Evolutionary conservation across 2,888 invertebrate genomes (phyloP), one percentile per base, ranked within the genome.

Genomic region (Parnassius apollo): DNA sequence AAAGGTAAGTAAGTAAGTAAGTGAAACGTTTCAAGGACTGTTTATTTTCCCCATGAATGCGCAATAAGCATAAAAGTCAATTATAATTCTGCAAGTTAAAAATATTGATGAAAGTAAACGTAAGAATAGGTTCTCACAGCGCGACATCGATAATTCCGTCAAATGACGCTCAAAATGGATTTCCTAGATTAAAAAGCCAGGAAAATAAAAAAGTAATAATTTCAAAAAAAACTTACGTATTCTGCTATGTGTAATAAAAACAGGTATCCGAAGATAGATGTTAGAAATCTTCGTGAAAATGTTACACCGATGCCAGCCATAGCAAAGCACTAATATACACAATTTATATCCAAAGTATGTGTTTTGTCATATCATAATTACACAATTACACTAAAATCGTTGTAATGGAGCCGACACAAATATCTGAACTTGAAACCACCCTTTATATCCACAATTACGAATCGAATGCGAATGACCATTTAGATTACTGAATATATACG

Each of bases 351-450:
- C 63, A 69, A 68, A 73, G 64, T 74, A 75, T 68, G 63, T 69
- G 71, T 69, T 72, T 74, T 75, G 80, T 82, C 83, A 85, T 84
- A 86, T 80, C 85, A 83, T 84, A 85, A 71, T 82, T 80, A 71
- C 69, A 72, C 70, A 85, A 71, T 82, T 80, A 71, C 69, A 72
- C 70, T 61, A 64, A 57, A 64, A 60, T 62, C 53, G 61, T 67
- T 63, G 59, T 61, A 65, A 67, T 66, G 65, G 66, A 65, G 67
- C 61, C 58, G 57, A 69, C 65, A 69, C 65, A 57, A 69, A 65
- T 60, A 64, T 60, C 55, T 53, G 58, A n/a, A n/a, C n/a, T n/a
- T n/a, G n/a, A n/a, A n/a, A n/a, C n/a, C n/a, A n/a, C 18, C 18
- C 18, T 55, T 58, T 55, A 60, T 59, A 58, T 66, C 52, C 70